Base-by-base conservation (phyloP, 2,113 vertebrate genomes). In the Trogon melanurus region DNA sequence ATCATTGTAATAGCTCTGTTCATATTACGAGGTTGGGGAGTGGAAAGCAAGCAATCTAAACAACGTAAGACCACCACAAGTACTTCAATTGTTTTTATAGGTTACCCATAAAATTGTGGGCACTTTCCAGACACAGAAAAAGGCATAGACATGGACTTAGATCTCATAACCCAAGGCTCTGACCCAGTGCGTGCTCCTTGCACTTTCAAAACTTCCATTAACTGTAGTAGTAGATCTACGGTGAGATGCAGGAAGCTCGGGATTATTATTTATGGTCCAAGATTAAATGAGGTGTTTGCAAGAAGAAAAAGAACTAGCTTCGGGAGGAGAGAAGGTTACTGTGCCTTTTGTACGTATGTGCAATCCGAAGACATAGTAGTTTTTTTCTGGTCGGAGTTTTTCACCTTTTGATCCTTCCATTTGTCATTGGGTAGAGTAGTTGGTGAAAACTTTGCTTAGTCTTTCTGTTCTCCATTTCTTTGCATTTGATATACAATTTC, bases 91-190 rank as follows among this genome's bases (percentile, higher is more conserved):
- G 29, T 51, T 93, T 93, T 86, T 83, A 67, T 88, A 83, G 60
- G 53, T 90, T 93, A 27, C 60, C 79, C 79, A 74, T 84, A 75
- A 95, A 92, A 71, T 29, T 91, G 53, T 62, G 72, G 94, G 32
- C 34, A 45, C 44, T 89, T 74, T 74, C 93, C 38, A 79, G 61
- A 41, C 76, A 48, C 10, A 67, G 67, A 62, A 88, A 89, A 93
- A 88, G n/a, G 32, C 62, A 66, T 13, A 81, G 73, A n/a, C 36
- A 75, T 65, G 32, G 53, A 67, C 22, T 79, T 71, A 14, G 45
- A 50, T 32, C 41, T 85, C 60, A n/a, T 1, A 74, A 56, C 36
- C 60, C 67, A 47, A 92, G 60, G 62, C 27, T 91, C 57, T 27
- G 85, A 29, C 18, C 19, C 57, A 45, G 15, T 16, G 45, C 1